Base-by-base conservation (phyloP, 1,140 invertebrate genomes). In the Zaprionus davidi region DNA sequence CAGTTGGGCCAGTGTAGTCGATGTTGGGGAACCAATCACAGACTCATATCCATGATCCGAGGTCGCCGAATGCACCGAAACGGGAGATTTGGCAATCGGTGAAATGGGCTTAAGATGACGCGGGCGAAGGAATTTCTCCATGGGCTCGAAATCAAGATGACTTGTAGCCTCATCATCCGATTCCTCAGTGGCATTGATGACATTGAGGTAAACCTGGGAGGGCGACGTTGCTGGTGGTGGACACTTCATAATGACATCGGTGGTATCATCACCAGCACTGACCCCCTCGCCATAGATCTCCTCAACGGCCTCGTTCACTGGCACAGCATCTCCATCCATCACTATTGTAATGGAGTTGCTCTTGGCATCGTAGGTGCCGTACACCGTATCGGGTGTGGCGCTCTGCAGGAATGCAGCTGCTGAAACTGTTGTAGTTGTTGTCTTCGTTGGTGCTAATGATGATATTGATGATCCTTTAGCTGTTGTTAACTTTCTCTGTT, bases 281-380 rank as follows among this genome's bases (percentile, higher is more conserved):
- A 81, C 85, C 57, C 90, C 83, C 49, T 92, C 91, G 58, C 90
- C 85, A 60, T 84, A 91, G 36, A 92, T 88, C 53, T 93, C 92
- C 57, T 93, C 87, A 6, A 93, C 90, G 53, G 94, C 94, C 71
- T 95, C 94, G 24, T 93, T 93, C 2, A 94, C 83, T 2, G 93
- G 92, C 65, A 95, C 94, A 26, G 95, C 94, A 77, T 95, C 94
- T 44, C 94, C 94, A 3, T 95, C 94, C 77, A 96, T 95, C 59
- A 96, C 94, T 2, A 97, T 95, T 0, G 95, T 96, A 26, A 96
- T 95, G 58, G 95, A 96, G 81, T 96, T 96, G 4, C 95, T 95
- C 55, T 94, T 94, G 83, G 96, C 95, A 84, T 96, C 95, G 67
- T 95, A 95, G 34, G 95, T 96, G 13, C 95, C 95, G 67, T 95